A percentile compares a stretch with the other conserved stretches of the same genome.
Conservation (phyloP, 2,113 vertebrate genomes). For the Isichthys henryi region DNA sequence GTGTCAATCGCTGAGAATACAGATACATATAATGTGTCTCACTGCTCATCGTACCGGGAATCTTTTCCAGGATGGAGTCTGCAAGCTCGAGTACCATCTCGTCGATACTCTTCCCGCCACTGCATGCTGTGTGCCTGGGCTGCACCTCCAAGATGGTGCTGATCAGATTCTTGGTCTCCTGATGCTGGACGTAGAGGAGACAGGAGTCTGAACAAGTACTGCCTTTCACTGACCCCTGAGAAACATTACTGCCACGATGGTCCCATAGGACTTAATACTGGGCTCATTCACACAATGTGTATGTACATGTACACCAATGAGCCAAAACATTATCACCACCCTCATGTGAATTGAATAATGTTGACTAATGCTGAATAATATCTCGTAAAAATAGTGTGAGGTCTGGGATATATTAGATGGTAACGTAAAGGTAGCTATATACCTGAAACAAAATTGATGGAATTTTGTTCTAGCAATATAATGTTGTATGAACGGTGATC, state of each 20-base stretch:
- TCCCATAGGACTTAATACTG: background rate
- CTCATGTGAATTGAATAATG: background rate
- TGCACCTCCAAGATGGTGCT: conserved; percentile 66
- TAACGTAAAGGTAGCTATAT: background rate
- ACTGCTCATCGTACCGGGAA: conserved; percentile 48
- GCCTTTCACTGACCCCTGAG: conserved; percentile 19
- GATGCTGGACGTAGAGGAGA: conserved; percentile 42
- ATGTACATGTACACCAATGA: background rate
- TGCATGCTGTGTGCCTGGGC: conserved; percentile 52
- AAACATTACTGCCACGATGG: background rate
- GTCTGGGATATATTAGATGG: background rate
- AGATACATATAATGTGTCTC: background rate
- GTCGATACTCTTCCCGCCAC: conserved; percentile 66
- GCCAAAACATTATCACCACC: background rate
- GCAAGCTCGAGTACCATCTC: conserved; percentile 64
- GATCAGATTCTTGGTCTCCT: conserved; percentile 64
- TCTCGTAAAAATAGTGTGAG: background rate
- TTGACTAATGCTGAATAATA: too few species aligned
- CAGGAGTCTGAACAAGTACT: background rate
- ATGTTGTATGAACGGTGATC: background rate
- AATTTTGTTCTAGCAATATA: background rate
- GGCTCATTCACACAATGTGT: background rate
- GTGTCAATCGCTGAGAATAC: background rate
- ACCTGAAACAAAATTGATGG: background rate
- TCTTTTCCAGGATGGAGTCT: conserved; percentile 51